Evolutionary conservation across 2,888 invertebrate genomes (phyloP), one percentile per base, ranked within the genome.

Genomic region (Lucinisca nassula): DNA sequence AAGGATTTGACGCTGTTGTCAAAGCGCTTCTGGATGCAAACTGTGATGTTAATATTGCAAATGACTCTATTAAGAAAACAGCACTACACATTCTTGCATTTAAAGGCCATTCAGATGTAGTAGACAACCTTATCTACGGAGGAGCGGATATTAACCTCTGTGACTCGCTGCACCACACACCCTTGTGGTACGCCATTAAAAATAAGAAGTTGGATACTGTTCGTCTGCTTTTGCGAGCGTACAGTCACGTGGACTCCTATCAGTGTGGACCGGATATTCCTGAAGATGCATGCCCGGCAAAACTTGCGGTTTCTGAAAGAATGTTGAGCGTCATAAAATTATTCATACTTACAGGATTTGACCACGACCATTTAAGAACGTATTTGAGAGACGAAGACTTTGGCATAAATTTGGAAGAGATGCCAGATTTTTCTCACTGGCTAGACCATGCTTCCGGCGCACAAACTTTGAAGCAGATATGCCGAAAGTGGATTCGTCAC

Each of bases 171-270:
- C 88, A 92, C 17, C 92, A 91, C 2, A 92, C 93, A 8, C 95
- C 96, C 0, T 83, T 96, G 61, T 95, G 94, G 94, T 95, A 95
- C 80, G 95, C 96, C 12, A 93, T 95, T 21, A 88, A 93, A 72
- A 93, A 95, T 79, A 92, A 92, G 35, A 89, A 94, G 21, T 79
- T 85, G 17, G 91, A 94, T 10, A 94, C 94, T 0, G 94, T 95
- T 2, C 93, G 94, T 72, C 80, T 94, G 6, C 90, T 95, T 1
- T 91, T 96, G 0, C 89, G 92, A 40, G 94, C 94, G 10, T 95
- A 95, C 82, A 94, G 95, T 75, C 90, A 92, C 38, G 93, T 92
- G 6, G 94, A 95, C 78, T 92, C 93, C 8, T 94, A 88, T 61
- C 92, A 92, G 55, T 95, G 95, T 82, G 86, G 92, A 2, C 49